phyloP scores from a whole-genome alignment of 2,797 vertebrate species.

The Lagodon rhomboides region DNA sequence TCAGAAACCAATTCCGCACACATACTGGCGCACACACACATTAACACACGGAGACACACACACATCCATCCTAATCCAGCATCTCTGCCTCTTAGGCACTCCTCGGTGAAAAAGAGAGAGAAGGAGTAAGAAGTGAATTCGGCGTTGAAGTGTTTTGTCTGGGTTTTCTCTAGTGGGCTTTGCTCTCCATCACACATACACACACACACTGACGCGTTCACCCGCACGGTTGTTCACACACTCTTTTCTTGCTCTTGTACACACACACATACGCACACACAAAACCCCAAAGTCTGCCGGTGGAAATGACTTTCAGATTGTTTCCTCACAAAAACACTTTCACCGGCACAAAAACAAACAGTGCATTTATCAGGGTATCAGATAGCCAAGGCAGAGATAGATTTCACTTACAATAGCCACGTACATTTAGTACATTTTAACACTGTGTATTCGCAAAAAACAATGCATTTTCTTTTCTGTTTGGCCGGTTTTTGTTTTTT shows the following conservation, averaged over 20 bases:
- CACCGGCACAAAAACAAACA: conserved; percentile 63
- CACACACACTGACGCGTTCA: neutral
- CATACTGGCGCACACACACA: conserved; percentile 16
- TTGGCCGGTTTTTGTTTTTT: neutral
- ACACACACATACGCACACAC: conserved; percentile 25
- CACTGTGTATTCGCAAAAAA: conserved; percentile 53
- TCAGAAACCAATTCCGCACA: conserved; percentile 60
- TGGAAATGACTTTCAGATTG: conserved; percentile 77
- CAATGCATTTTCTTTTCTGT: conserved; percentile 13
- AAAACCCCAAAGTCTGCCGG: conserved; percentile 39
- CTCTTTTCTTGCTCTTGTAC: neutral
- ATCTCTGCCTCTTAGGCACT: conserved; percentile 74
- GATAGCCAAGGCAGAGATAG: conserved; percentile 61
- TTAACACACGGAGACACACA: conserved; percentile 10
- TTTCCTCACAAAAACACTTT: conserved; percentile 63
- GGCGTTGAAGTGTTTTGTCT: conserved; percentile 77
- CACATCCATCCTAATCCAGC: conserved; percentile 62
- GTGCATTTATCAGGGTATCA: conserved; percentile 67
- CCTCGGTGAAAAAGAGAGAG: conserved; percentile 54
- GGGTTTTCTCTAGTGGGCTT: conserved; percentile 61
- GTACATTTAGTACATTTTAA: conserved; percentile 54
- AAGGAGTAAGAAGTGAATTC: conserved; percentile 65
- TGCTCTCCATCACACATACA: conserved; percentile 33
- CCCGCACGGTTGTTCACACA: neutral
- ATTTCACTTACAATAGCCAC: conserved; percentile 58